A percentile compares a stretch with the other conserved stretches of the same genome.
Evolutionary conservation across 2,888 invertebrate genomes (phyloP).

Genomic region (Polia nebulosa): DNA sequence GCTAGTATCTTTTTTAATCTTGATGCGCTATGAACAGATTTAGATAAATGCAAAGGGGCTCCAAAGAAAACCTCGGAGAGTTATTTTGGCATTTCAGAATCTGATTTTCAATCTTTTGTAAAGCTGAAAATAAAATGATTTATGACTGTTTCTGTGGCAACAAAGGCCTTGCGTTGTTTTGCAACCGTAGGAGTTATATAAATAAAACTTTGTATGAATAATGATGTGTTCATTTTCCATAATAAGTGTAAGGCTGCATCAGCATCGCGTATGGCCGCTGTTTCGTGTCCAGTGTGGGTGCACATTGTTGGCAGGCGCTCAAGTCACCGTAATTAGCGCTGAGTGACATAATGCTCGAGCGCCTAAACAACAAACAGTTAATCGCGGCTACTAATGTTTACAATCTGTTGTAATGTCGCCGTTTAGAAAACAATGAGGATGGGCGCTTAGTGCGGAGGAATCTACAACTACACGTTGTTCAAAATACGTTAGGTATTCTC

Average conservation of each 20-base stretch:
- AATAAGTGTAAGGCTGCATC: slow-evolving; percentile 30
- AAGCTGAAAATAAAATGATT: slow-evolving; percentile 30
- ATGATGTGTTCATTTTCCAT: slow-evolving; percentile 37
- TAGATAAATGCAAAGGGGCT: slow-evolving; percentile 32
- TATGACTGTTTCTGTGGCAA: slow-evolving; percentile 30
- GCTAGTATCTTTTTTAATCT: slow-evolving; percentile 50
- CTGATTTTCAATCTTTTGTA: slow-evolving; percentile 21
- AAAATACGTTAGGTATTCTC: not conserved
- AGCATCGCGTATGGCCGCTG: slow-evolving; percentile 50
- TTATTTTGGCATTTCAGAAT: slow-evolving; percentile 26
- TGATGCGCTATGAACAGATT: slow-evolving; percentile 36
- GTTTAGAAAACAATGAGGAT: slow-evolving; percentile 33
- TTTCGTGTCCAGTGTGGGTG: slow-evolving; percentile 64
- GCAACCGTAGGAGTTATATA: slow-evolving; percentile 23
- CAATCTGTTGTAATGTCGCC: slow-evolving; percentile 46
- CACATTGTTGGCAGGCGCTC: slow-evolving; percentile 78
- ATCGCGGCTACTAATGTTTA: slow-evolving; percentile 64
- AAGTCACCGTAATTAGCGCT: slow-evolving; percentile 72
- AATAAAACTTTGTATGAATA: slow-evolving; percentile 18
- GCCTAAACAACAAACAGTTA: slow-evolving; percentile 66
- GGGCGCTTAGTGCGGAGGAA: not conserved
- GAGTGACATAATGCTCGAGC: slow-evolving; percentile 68
- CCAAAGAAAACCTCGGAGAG: slow-evolving; percentile 4
- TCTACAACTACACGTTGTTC: not conserved
- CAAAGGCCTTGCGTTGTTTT: slow-evolving; percentile 16